A percentile compares a stretch with the other conserved stretches of the same genome.
phyloP scores from a whole-genome alignment of 2,113 vertebrate species.

The Oreocharis arfaki region DNA sequence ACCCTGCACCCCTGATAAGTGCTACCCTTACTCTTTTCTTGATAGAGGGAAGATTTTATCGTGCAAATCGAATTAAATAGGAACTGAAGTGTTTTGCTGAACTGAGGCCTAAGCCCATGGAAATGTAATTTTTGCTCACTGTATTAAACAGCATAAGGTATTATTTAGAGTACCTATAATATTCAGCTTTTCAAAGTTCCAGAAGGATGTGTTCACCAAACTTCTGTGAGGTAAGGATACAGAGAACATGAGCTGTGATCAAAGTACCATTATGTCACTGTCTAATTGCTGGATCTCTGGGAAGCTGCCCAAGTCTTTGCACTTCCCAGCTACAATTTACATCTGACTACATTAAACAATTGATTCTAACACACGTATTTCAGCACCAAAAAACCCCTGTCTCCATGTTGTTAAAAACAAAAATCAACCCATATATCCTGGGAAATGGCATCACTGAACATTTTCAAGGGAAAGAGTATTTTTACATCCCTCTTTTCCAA shows the following conservation, averaged over 20 bases:
- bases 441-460: slow-evolving; percentile 5
- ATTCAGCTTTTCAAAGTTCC: not conserved
- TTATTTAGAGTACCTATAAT: not conserved
- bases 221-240: not conserved
- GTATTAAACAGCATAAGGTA: not conserved
- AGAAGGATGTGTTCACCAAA: not conserved
- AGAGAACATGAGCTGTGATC: not conserved
- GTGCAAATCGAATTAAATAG: not conserved
- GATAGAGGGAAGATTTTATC: not conserved
- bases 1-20: not conserved
- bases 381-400: not conserved
- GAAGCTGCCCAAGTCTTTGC: not conserved
- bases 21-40: not conserved
- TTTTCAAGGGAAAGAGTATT: slow-evolving; percentile 56
- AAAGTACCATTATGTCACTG: not conserved
- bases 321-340: not conserved
- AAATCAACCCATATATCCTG: not conserved
- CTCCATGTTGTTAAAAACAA: not conserved
- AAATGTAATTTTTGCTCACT: not conserved
- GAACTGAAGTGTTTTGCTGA: not conserved
- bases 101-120: not conserved
- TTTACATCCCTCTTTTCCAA: not conserved
- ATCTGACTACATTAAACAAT: not conserved
- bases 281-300: not conserved
- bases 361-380: not conserved